Evolutionary conservation across 53 echinoderm and acorn worm species (phyloP), one percentile per base, ranked within the genome.

Genomic region (Zoroaster sp.): DNA sequence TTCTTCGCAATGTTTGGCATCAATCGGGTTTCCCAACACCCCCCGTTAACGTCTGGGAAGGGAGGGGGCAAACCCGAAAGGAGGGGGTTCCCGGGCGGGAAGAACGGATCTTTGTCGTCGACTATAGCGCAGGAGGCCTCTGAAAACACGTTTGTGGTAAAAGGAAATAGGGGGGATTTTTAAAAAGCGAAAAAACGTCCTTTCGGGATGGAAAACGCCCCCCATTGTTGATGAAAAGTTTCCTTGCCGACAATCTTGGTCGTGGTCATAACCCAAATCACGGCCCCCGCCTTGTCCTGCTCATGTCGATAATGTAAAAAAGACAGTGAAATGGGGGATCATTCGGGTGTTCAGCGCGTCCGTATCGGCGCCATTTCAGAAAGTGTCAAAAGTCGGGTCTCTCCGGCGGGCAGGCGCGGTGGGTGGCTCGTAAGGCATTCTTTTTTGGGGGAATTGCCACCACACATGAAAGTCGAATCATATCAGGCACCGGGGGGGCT

Each of bases 371-470:
- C 91, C 91, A 25, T 65, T 67, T 35, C 35, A 45, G 14, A 86
- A 40, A 6, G 75, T 31, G 6, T 86, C 40, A 14, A 91, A 76
- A 8, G 32, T 77, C 4, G 91, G 55, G 35, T 86, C 91, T 40
- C 85, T 43, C 5, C 82, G 74, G 32, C 6, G 82, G 65, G 78
- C 89, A 97, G n/a, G 97, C 97, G 20, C 92, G 87, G 81, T 97
- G 97, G 18, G 80, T 2, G 97, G 97, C 28, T 94, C 88, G 36
- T 80, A 94, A 54, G 54, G 5, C 92, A 89, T 38, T 94, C 90
- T 40, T 97, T 97, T 30, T 51, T 37, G 6, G 94, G 86, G 28
- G 87, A 80, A 20, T 79, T 74, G 41, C 95, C 97, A 23, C 95
- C 94, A 71, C 88, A 35, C 3, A 97, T 71, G 6, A 97, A 81